Base-by-base conservation (phyloP, 92 coral and sea anemone species). In the Actinernus sp. region DNA sequence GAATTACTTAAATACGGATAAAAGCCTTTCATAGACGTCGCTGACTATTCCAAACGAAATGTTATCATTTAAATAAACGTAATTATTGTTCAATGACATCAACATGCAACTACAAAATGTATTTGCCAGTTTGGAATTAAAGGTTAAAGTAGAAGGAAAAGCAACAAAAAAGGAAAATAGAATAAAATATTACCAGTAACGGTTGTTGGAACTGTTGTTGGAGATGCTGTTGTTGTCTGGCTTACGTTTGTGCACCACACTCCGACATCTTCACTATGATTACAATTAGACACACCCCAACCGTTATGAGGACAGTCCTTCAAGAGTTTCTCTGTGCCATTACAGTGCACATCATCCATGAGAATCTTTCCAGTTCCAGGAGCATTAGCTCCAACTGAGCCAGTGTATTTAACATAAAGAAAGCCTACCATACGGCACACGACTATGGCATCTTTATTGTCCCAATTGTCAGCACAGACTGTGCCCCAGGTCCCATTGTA, bases 291-390 rank as follows among this genome's bases (percentile, higher is more conserved):
- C 28, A 25, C 52, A 2, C 79, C 71, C 86, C 81, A 76, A 2
- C 77, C 69, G 14, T 4, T 50, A 65, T 55, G 76, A 13, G 76
- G 62, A 34, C 94, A 88, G 1, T 51, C 73, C 33, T 33, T 45
- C 12, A 88, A 27, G 10, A 78, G 55, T 10, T 29, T 27, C 57
- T 88, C 94, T 14, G 31, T 58, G 11, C 94, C 94, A 11, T 65
- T 65, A 43, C 94, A 88, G n/a, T 66, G 75, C 4, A 73, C 89
- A 4, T 88, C 82, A 78, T 88, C 86, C 70, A 83, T 17, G 56
- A 65, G 57, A 27, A 83, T 77, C 0, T 59, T 36, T 21, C 79
- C 86, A 41, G 51, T 56, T 0, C 89, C 83, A 16, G 38, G 48
- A 0, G 71, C 49, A 2, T 6, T 31, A 14, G 48, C 44, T 16